Evolutionary conservation across 2,113 vertebrate species (phyloP).

Genomic region (Ammodytes marinus): DNA sequence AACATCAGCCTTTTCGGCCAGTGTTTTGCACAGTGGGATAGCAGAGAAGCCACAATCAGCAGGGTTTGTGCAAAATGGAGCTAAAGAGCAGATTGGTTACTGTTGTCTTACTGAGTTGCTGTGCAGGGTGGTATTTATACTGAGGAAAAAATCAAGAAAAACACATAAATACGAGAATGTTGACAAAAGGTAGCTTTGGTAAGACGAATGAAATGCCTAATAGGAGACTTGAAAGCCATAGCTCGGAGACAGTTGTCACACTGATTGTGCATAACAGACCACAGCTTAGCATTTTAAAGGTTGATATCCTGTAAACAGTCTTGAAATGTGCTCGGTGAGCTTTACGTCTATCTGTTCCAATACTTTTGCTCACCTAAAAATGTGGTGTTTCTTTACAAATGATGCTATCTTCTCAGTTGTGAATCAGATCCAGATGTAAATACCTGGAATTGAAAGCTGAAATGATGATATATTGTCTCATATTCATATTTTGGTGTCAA

Average conservation of each 20-base stretch:
- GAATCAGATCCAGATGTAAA: too few relatives aligned
- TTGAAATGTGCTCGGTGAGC: conserved; percentile 13
- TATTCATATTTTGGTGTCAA: too few relatives aligned
- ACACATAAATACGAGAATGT: background rate
- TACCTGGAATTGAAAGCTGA: too few relatives aligned
- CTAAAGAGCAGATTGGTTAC: conserved; percentile 3
- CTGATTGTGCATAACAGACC: conserved; percentile 15
- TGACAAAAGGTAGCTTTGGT: background rate
- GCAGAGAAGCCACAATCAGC: conserved; percentile 29
- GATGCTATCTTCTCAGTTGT: too few relatives aligned
- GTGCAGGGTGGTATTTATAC: conserved; percentile 7
- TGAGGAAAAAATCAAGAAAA: background rate
- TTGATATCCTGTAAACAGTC: conserved; percentile 1
- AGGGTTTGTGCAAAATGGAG: conserved; percentile 29
- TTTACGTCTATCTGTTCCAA: too few relatives aligned
- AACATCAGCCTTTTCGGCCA: conserved; percentile 64
- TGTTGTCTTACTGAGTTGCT: background rate
- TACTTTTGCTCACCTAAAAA: too few relatives aligned
- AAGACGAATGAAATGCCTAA: background rate
- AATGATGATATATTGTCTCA: too few relatives aligned
- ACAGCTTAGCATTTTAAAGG: conserved; percentile 1
- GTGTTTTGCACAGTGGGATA: conserved; percentile 52
- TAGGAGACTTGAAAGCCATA: conserved; percentile 6
- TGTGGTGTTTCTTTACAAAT: too few relatives aligned
- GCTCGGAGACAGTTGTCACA: background rate